Conservation (phyloP, 92 coral and sea anemone species). For the Bergia puertoricense region DNA sequence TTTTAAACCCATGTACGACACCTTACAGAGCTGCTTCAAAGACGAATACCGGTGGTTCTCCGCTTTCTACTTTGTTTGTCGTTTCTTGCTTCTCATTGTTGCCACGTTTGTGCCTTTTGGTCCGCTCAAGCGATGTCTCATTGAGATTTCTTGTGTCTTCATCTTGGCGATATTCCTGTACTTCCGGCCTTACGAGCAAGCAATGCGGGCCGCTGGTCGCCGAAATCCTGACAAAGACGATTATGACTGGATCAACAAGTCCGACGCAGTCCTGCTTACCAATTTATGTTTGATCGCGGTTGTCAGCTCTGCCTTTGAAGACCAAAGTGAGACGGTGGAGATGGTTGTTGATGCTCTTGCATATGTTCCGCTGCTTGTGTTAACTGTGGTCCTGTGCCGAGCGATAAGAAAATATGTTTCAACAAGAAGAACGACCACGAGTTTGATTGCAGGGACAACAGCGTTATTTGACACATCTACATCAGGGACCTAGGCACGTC, state of each 20-base stretch:
- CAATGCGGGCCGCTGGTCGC: neutral
- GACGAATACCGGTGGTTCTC: slow-evolving; percentile 57
- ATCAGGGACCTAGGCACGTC: neutral
- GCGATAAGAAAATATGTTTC: slow-evolving; percentile 5
- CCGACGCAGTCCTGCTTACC: slow-evolving; percentile 79
- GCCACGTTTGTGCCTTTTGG: slow-evolving; percentile 22
- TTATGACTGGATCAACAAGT: slow-evolving; percentile 75
- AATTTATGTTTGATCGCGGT: slow-evolving; percentile 73
- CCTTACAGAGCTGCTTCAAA: slow-evolving; percentile 59
- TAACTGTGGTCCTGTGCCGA: slow-evolving; percentile 33
- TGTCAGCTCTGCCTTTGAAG: slow-evolving; percentile 60
- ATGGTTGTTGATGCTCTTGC: slow-evolving; percentile 50
- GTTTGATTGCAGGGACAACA: neutral
- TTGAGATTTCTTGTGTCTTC: slow-evolving; percentile 21
- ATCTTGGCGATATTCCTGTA: slow-evolving; percentile 35
- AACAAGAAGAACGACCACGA: neutral
- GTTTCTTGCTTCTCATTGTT: slow-evolving; percentile 11
- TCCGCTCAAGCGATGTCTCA: neutral
- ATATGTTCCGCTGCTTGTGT: slow-evolving; percentile 70
- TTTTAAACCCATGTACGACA: slow-evolving; percentile 45
- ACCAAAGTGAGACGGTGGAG: slow-evolving; percentile 3
- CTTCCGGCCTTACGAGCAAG: slow-evolving; percentile 43
- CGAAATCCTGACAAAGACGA: slow-evolving; percentile 9
- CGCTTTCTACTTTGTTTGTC: slow-evolving; percentile 52
- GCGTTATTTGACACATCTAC: neutral